phyloP scores from a whole-genome alignment of 1,140 invertebrate genomes.

The Mesaphorura yosii region DNA sequence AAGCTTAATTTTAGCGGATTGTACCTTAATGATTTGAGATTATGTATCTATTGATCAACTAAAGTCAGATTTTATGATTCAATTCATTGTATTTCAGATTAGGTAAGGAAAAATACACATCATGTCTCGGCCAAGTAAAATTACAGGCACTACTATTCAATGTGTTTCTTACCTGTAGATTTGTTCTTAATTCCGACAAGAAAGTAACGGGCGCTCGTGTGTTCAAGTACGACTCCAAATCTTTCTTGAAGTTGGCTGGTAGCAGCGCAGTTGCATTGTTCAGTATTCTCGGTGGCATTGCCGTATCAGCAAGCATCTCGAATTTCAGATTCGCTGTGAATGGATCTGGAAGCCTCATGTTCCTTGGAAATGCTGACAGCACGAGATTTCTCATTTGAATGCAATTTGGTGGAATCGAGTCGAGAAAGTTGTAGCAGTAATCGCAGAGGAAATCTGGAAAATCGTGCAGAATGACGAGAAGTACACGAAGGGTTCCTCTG shows the following conservation, averaged over 20 bases:
- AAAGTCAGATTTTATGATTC: not conserved
- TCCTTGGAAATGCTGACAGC: constrained; percentile 90
- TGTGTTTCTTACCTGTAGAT: constrained; percentile 65
- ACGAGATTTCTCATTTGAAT: constrained; percentile 95
- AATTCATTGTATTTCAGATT: not conserved
- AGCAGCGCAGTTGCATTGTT: constrained; percentile 81
- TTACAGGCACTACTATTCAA: too few species aligned
- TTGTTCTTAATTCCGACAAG: constrained; percentile 75
- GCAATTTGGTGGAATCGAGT: constrained; percentile 97
- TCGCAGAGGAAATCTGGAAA: constrained; percentile 99
- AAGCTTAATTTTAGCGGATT: too few species aligned
- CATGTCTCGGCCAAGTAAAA: not conserved
- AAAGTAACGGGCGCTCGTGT: constrained; percentile 90
- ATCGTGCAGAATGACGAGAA: constrained; percentile 93
- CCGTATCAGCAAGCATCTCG: constrained; percentile 70
- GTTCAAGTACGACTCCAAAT: constrained; percentile 92
- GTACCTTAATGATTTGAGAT: too few species aligned
- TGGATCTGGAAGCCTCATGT: constrained; percentile 95
- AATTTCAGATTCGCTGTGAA: constrained; percentile 96
- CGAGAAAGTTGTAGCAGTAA: constrained; percentile 98
- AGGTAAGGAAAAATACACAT: not conserved
- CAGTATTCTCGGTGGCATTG: constrained; percentile 68
- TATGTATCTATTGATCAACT: too few species aligned
- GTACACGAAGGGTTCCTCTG: constrained; percentile 87
- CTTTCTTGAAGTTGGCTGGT: constrained; percentile 77